Evolutionary conservation across 2,888 invertebrate species (phyloP).

Genomic region (Hirudinaria manillensis): DNA sequence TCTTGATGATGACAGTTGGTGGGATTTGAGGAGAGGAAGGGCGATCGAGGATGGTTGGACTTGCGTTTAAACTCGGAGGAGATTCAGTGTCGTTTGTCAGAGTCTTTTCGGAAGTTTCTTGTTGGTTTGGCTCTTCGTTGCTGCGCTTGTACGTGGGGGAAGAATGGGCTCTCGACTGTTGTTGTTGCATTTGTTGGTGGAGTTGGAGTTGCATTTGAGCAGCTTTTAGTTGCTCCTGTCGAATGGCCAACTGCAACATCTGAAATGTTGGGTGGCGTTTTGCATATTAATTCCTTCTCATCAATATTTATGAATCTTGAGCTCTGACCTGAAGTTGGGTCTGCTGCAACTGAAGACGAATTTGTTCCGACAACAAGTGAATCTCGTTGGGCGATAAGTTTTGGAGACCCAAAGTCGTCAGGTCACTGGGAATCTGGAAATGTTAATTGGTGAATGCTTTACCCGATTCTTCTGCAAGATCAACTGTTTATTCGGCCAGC

Average conservation of each 20-base stretch:
- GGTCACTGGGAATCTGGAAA: conserved; percentile 22
- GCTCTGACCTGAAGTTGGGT: conserved; percentile 30
- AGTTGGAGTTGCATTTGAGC: conserved; percentile 35
- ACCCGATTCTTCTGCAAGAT: neutral
- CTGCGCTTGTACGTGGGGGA: too few species aligned
- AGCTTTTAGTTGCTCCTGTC: conserved; percentile 33
- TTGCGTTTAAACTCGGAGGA: too few species aligned
- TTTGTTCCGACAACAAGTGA: conserved; percentile 28
- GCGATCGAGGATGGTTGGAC: too few species aligned
- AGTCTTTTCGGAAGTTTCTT: too few species aligned
- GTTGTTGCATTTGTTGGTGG: conserved; percentile 34
- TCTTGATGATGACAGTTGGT: too few species aligned
- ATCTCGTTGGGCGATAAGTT: conserved; percentile 24
- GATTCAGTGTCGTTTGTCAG: too few species aligned
- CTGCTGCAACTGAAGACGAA: conserved; percentile 31
- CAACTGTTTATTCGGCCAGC: neutral
- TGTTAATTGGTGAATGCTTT: neutral
- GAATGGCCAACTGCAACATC: conserved; percentile 34
- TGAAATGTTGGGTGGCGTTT: neutral
- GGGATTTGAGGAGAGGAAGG: too few species aligned
- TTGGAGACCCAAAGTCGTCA: conserved; percentile 22
- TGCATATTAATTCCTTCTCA: too few species aligned
- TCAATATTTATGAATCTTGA: too few species aligned
- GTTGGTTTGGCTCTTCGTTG: too few species aligned
- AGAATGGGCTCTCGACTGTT: neutral